A percentile compares a stretch with the other conserved stretches of the same genome.
phyloP scores from a whole-genome alignment of 2,888 invertebrate genomes.

The Melanostoma mellinum region DNA sequence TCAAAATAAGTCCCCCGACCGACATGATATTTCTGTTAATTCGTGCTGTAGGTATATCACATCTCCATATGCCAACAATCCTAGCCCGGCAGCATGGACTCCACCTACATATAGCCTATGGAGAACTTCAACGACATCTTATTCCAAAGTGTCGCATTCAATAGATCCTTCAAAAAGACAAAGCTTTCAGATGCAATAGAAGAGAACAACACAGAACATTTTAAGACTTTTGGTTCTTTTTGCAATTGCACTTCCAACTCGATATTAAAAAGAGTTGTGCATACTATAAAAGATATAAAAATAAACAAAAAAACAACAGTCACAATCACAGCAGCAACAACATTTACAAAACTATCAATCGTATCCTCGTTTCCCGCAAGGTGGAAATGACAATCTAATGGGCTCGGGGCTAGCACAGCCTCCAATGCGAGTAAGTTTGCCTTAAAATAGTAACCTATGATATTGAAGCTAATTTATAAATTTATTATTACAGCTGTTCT shows the following conservation, averaged over 20 bases:
- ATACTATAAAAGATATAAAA: constrained; percentile 35
- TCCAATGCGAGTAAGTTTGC: constrained; percentile 78
- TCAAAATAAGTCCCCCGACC: too few relatives aligned
- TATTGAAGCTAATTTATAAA: background rate
- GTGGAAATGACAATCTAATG: constrained; percentile 40
- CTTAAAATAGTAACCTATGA: background rate
- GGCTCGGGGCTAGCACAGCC: constrained; percentile 75
- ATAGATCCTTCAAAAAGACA: too few relatives aligned
- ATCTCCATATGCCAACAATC: too few relatives aligned
- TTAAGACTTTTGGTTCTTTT: constrained; percentile 1
- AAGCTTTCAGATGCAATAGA: constrained; percentile 4
- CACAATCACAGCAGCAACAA: constrained; percentile 69
- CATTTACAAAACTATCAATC: constrained; percentile 51
- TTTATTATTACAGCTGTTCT: constrained; percentile 76
- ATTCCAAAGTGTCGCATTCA: too few relatives aligned
- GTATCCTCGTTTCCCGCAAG: constrained; percentile 40
- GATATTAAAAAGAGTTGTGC: background rate
- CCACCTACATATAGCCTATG: too few relatives aligned
- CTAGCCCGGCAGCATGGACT: too few relatives aligned
- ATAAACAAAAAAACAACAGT: constrained; percentile 70
- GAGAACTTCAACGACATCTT: too few relatives aligned
- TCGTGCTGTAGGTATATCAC: too few relatives aligned
- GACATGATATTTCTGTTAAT: too few relatives aligned
- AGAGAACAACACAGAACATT: background rate
- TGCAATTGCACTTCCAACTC: constrained; percentile 13